Evolutionary conservation across 2,888 invertebrate genomes (phyloP), one percentile per base, ranked within the genome.

Genomic region (Lypha dubia): DNA sequence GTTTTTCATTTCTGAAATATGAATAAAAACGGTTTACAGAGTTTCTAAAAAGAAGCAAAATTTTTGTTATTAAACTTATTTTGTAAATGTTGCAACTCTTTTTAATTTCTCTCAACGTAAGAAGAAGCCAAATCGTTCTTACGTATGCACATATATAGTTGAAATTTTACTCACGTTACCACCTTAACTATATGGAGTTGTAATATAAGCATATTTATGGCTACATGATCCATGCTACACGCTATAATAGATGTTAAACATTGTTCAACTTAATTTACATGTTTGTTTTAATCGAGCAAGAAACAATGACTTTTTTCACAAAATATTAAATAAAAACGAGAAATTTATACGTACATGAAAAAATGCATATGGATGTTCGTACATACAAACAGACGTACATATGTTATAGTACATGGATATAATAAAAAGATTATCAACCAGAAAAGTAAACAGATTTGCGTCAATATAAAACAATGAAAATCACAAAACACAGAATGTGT

Each of bases 201-300:
- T 56, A 35, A 49, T 32, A 24, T 17, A 49, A 11, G 8, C 9
- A 22, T 60, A 38, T 53, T 71, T 53, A 65, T 38, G 46, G 35
- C 22, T 53, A 53, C 62, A 62, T 58, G 73, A 65, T 71, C 65
- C 65, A 67, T 71, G 76, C 56, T 62, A 73, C 68, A 44, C 15
- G 15, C 83, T 17, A 68, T 79, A 74, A n/a, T n/a, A 58, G 74
- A 63, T 83, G 70, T 75, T 79, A 83, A 68, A 67, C 79, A 53
- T 53, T 79, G 83, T 74, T 83, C 28, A 79, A 70, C 62, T 70
- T 70, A 58, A 70, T 83, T 83, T 83, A 79, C 79, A 83, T 74
- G 79, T 56, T 79, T 74, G n/a, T n/a, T 79, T 79, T 83, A 79
- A 79, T 79, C 68, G 77, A 71, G 58, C 80, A 70, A 68, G 73